Evolutionary conservation across 2,113 vertebrate genomes (phyloP).

Genomic region (Onychostruthus taczanowskii): DNA sequence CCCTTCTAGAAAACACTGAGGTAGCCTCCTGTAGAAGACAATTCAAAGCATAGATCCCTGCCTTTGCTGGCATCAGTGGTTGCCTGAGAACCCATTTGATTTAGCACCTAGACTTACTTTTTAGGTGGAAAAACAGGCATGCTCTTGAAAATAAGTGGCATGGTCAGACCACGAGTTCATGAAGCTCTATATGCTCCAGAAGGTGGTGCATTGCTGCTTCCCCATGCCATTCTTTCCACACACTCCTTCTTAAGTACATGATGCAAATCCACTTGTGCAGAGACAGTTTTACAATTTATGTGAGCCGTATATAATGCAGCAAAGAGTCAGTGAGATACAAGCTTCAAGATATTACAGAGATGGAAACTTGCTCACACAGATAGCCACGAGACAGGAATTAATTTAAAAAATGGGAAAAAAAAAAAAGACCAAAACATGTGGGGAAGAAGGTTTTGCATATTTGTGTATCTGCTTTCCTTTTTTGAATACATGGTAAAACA

Average conservation of each 20-base stretch:
- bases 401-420: background rate
- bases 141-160: background rate
- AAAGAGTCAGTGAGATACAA: background rate
- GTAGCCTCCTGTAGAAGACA: background rate
- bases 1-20: background rate
- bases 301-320: background rate
- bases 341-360: background rate
- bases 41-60: background rate
- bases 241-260: background rate
- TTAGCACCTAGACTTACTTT: background rate
- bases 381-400: background rate
- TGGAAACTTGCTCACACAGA: background rate
- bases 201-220: background rate
- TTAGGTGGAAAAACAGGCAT: accelerated
- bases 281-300: background rate
- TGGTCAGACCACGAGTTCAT: background rate
- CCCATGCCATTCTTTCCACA: background rate
- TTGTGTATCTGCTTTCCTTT: background rate
- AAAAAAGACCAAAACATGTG: background rate
- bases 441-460: background rate
- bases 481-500: background rate
- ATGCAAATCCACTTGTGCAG: background rate
- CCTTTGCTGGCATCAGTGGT: background rate
- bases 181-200: background rate
- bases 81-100: background rate